phyloP scores from a whole-genome alignment of 2,113 vertebrate species.

The Verasper variegatus region DNA sequence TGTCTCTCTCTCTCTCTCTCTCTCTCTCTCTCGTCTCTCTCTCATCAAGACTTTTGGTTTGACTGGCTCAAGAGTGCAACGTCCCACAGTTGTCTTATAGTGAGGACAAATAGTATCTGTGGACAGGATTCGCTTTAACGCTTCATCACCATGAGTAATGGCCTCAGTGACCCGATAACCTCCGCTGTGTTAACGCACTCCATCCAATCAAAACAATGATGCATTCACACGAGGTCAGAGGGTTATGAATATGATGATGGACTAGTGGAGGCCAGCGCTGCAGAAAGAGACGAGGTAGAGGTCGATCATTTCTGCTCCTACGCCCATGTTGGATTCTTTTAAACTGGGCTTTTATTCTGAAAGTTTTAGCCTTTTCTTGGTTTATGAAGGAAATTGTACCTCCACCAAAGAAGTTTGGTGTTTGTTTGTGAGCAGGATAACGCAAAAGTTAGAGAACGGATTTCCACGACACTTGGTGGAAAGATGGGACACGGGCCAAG shows the following conservation, averaged over 20 bases:
- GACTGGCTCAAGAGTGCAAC: conserved; percentile 27
- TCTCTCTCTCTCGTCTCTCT: neutral
- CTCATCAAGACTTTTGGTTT: conserved; percentile 29
- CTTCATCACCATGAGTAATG: conserved; percentile 24
- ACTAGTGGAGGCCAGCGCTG: neutral
- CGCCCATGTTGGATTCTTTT: neutral
- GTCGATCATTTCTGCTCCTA: conserved; percentile 11
- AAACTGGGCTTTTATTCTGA: neutral
- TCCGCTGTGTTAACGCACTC: neutral
- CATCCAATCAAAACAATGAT: conserved; percentile 13
- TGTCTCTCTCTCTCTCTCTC: neutral
- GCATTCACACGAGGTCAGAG: conserved; percentile 1
- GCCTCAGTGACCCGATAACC: conserved; percentile 2
- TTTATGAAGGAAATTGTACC: neutral
- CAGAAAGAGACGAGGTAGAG: neutral
- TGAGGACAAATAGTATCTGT: conserved; percentile 44
- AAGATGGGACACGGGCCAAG: neutral
- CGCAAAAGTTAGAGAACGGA: neutral
- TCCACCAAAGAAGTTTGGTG: too few species aligned
- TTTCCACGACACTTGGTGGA: neutral
- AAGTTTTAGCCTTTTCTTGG: neutral
- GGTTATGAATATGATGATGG: conserved; percentile 16
- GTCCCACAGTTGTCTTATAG: conserved; percentile 19
- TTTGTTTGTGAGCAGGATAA: neutral
- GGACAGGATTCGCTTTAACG: conserved; percentile 21